A percentile compares a stretch with the other conserved stretches of the same genome.
phyloP scores from a whole-genome alignment of 1,140 invertebrate species.

The Drosophila punjabiensis region DNA sequence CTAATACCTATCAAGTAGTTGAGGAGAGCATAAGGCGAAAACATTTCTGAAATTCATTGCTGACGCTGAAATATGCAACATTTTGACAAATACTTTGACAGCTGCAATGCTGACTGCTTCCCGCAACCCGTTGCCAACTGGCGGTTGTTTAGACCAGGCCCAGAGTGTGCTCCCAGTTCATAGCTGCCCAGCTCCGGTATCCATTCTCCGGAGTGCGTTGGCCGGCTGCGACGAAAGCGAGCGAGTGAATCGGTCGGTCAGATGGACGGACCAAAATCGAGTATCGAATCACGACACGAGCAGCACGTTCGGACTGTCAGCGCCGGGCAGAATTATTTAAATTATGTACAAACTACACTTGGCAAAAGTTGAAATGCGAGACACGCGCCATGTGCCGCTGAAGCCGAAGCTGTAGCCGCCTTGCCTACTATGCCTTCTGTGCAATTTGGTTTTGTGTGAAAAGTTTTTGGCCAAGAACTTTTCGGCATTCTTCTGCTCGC shows the following conservation, averaged over 20 bases:
- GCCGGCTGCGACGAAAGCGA: conserved; percentile 9
- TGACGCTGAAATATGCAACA: conserved; percentile 73
- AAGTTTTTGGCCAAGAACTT: conserved; percentile 59
- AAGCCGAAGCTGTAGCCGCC: background rate
- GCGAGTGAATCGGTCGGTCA: conserved; percentile 15
- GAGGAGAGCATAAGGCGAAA: conserved; percentile 12
- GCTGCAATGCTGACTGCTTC: conserved; percentile 59
- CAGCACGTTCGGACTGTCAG: conserved; percentile 68
- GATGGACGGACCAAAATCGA: conserved; percentile 19
- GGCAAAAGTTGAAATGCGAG: conserved; percentile 70
- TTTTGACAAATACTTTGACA: conserved; percentile 80
- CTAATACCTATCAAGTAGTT: conserved; percentile 11
- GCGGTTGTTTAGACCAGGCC: conserved; percentile 16
- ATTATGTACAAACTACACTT: conserved; percentile 77
- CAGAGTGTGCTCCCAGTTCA: conserved; percentile 6
- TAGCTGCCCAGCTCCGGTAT: conserved; percentile 5
- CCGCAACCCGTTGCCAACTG: conserved; percentile 21
- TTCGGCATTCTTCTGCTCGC: conserved; percentile 22
- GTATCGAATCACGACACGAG: conserved; percentile 68
- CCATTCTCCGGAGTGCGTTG: conserved; percentile 26
- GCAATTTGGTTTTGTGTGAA: conserved; percentile 44
- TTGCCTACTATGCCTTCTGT: conserved; percentile 7
- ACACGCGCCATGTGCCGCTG: conserved; percentile 68
- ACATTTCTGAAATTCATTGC: conserved; percentile 64
- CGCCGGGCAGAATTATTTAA: conserved; percentile 73